Base-by-base conservation (phyloP, 2,797 vertebrate genomes). In the Mus caroli region DNA sequence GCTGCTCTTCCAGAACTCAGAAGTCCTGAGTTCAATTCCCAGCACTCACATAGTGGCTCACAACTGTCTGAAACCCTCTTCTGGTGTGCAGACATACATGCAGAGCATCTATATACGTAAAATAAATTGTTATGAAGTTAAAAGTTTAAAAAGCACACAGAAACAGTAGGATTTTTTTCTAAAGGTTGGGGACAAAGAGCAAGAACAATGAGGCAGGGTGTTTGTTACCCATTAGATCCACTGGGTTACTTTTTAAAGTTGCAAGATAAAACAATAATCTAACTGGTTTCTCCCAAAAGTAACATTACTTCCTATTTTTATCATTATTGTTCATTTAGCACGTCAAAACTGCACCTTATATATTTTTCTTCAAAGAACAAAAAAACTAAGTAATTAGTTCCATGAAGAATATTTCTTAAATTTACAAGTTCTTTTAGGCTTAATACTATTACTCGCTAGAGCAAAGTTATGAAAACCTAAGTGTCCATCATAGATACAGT, bases 371-470 rank as follows among this genome's bases (percentile, higher is more conserved):
- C 6, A 80, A 88, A 93, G 58, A 75, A 24, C 60, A 84, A 15
- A 94, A 94, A 78, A 77, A 56, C 14, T 78, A 82, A 88, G 88
- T 28, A 96, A 90, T 86, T 34, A 46, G 22, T 22, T 92, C 37
- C 77, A 56, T 88, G 22, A 94, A 95, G 85, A 96, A 88, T 92
- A 75, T 28, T 75, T 95, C 88, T 71, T 90, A 78, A 37, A 88
- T 46, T 54, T 60, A 82, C 14, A 77, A 95, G 62, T 77, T 28
- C 1, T 67, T 92, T 88, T 58, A 75, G 58, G 37, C 50, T 83
- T 94, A 95, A 75, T 60, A 50, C 20, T 64, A 86, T 85, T 34
- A 79, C 24, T 69, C 19, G 40, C 24, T 69, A 94, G 2, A 91
- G 75, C 43, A 43, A 62, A 79, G 26, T 71, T 22, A 91, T 0